Conservation (phyloP, 2,888 invertebrate genomes). For the Notodonta dromedarius region DNA sequence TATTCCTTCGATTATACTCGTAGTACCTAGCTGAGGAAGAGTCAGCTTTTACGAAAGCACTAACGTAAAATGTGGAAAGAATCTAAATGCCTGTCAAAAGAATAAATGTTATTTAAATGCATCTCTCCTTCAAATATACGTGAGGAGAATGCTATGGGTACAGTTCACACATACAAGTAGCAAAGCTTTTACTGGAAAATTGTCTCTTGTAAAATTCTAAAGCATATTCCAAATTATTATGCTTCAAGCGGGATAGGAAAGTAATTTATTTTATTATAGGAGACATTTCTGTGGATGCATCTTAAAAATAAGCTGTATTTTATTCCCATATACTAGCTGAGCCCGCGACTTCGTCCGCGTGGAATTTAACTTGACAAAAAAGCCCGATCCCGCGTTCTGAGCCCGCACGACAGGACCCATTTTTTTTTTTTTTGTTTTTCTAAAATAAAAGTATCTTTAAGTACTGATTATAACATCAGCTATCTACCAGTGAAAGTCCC, state of each 20-base stretch:
- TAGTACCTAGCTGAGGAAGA: background rate
- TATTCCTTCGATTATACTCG: background rate
- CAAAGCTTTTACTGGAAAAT: constrained; percentile 40
- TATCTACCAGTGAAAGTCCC: no score
- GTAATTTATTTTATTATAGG: background rate
- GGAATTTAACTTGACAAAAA: no score
- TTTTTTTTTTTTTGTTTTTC: no score
- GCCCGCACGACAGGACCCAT: no score
- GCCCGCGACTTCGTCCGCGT: no score
- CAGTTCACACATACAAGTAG: constrained; percentile 34
- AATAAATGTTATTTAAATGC: constrained; percentile 43
- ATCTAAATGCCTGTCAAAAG: constrained; percentile 4
- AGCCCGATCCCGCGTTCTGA: no score
- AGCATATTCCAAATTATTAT: constrained; percentile 23
- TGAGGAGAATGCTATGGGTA: constrained; percentile 40
- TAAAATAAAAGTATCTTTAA: no score
- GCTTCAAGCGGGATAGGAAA: constrained; percentile 17
- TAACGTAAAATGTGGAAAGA: background rate
- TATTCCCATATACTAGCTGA: no score
- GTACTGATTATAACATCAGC: no score
- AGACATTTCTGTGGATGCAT: no score
- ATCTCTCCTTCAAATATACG: constrained; percentile 46
- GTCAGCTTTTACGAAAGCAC: background rate
- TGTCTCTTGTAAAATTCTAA: constrained; percentile 32
- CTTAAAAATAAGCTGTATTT: no score